phyloP scores from a whole-genome alignment of 2,888 invertebrate species.

The Hypsopygia costalis region DNA sequence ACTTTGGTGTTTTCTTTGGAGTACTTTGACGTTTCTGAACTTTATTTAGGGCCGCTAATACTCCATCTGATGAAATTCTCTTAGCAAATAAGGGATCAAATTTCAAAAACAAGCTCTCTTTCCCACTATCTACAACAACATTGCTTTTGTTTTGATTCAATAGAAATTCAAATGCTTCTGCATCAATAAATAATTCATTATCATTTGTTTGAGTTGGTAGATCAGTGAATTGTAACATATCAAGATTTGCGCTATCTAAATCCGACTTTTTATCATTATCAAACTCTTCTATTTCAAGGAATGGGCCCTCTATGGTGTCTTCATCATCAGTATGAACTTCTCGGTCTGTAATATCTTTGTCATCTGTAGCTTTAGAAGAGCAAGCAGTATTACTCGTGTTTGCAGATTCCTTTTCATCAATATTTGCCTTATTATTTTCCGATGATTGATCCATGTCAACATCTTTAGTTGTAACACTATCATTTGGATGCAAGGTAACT shows the following conservation, averaged over 20 bases:
- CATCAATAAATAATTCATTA: slow-evolving; percentile 68
- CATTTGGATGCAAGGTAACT: not conserved
- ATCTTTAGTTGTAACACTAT: slow-evolving; percentile 10
- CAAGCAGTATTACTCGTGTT: slow-evolving; percentile 35
- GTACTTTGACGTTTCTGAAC: slow-evolving; percentile 54
- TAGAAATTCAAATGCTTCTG: slow-evolving; percentile 67
- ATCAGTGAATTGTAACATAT: slow-evolving; percentile 52
- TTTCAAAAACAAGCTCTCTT: slow-evolving; percentile 71
- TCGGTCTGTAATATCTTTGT: slow-evolving; percentile 41
- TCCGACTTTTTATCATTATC: slow-evolving; percentile 37
- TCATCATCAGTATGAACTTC: slow-evolving; percentile 68
- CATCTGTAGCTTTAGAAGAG: slow-evolving; percentile 44
- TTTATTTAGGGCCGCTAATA: slow-evolving; percentile 48
- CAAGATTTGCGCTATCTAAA: slow-evolving; percentile 33
- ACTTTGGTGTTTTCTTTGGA: slow-evolving; percentile 40
- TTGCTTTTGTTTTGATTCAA: slow-evolving; percentile 63
- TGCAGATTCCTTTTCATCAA: slow-evolving; percentile 33
- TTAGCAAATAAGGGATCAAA: slow-evolving; percentile 71
- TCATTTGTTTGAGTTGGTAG: slow-evolving; percentile 37
- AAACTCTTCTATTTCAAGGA: slow-evolving; percentile 54
- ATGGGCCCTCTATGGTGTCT: slow-evolving; percentile 69
- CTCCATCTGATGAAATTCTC: slow-evolving; percentile 55
- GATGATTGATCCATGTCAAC: slow-evolving; percentile 1
- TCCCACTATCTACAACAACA: slow-evolving; percentile 60
- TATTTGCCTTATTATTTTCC: slow-evolving; percentile 9